Evolutionary conservation across 2,113 vertebrate species (phyloP), one percentile per base, ranked within the genome.

Genomic region (Gallinago paraguaiae): DNA sequence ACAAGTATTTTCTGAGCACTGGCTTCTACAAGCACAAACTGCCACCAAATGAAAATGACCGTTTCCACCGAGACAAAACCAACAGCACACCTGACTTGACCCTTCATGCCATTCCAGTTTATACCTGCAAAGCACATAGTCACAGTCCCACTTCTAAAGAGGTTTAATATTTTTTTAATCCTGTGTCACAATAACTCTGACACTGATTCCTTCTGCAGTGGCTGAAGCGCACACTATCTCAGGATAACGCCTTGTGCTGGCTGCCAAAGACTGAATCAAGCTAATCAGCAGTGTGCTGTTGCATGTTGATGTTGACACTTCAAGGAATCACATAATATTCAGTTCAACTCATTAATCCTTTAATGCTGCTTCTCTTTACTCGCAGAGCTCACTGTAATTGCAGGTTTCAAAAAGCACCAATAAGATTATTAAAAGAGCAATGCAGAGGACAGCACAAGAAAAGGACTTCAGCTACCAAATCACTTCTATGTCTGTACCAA

Each of bases 311-410:
- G 88, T 57, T 71, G 82, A 90, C 67, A 79, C 90, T 86, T 91
- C n/a, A 92, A 91, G 86, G 83, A 74, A 88, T 75, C 56, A 68
- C 67, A 72, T 83, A 93, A 93, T 79, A 95, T 3, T 92, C 57
- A 39, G 72, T 91, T 84, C 88, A 84, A 33, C 77, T 89, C 61
- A 76, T 82, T 96, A 94, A 95, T 90, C 86, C 90, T 68, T 92
- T 95, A 86, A 92, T 82, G 72, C 57, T 90, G 24, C 69, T 69
- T 92, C 71, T 68, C 54, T 45, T 79, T 64, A 18, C 84, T 76
- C 80, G 90, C 56, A 35, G 53, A 68, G 65, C 37, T 41, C 39
- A 39, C 60, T 92, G 39, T 82, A 92, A 96, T 71, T 71, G 80
- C 78, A 65, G 37, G 67, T 91, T 88, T 93, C 75, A 70, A 80